Conservation (phyloP, 1,140 invertebrate genomes). For the Drosophila lacteicornis region DNA sequence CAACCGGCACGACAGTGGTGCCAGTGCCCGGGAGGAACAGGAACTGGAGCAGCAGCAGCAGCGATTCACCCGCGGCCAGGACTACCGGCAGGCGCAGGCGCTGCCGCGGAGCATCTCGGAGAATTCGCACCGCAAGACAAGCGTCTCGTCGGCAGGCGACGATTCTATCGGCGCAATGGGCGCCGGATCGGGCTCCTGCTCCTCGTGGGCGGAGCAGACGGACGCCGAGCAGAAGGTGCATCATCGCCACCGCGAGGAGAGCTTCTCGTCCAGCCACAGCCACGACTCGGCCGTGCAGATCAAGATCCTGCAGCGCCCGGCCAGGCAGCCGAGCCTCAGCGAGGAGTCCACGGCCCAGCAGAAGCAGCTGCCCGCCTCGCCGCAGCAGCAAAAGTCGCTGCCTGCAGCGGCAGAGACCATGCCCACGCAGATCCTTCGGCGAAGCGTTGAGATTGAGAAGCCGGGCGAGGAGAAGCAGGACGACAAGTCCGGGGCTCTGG, state of each 20-base stretch:
- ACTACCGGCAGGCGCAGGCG: slow-evolving; percentile 65
- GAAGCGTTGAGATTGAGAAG: slow-evolving; percentile 63
- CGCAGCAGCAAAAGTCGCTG: slow-evolving; percentile 39
- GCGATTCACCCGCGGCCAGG: slow-evolving; percentile 51
- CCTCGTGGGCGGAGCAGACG: slow-evolving; percentile 83
- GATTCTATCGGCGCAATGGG: slow-evolving; percentile 22
- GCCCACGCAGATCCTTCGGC: slow-evolving; percentile 75
- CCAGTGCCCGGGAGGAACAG: slow-evolving; percentile 66
- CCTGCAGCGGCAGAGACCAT: slow-evolving; percentile 29
- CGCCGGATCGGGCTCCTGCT: slow-evolving; percentile 33
- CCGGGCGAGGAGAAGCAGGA: slow-evolving; percentile 42
- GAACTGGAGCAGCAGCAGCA: slow-evolving; percentile 56
- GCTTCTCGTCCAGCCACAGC: slow-evolving; percentile 78
- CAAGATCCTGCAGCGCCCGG: slow-evolving; percentile 79
- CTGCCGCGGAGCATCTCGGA: slow-evolving; percentile 83
- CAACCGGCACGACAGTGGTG: slow-evolving; percentile 78
- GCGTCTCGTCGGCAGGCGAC: slow-evolving; percentile 79
- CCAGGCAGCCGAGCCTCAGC: slow-evolving; percentile 76
- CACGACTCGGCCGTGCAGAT: slow-evolving; percentile 81
- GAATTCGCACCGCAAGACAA: slow-evolving; percentile 83
- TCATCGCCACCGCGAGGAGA: slow-evolving; percentile 73
- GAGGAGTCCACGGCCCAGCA: slow-evolving; percentile 56
- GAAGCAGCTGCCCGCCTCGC: slow-evolving; percentile 31
- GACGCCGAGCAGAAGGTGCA: slow-evolving; percentile 77
- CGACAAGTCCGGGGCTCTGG: slow-evolving; percentile 12